Evolutionary conservation across 2,888 invertebrate species (phyloP), one percentile per base, ranked within the genome.

Genomic region (Microplitis deprimator): DNA sequence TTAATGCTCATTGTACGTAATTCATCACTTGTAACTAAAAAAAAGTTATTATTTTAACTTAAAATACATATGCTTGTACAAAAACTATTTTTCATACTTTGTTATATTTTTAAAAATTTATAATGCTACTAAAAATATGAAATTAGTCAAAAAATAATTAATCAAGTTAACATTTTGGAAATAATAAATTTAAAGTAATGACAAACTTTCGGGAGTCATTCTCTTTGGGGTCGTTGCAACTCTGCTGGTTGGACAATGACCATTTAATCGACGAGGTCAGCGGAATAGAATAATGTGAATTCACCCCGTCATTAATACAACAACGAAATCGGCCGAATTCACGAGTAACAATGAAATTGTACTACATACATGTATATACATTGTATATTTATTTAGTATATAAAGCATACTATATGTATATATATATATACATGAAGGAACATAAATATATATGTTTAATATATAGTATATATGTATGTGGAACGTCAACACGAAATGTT

Each of bases 261-360:
- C 59, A 70, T 70, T 70, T 77, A 81, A 81, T 78, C 72, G 79
- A 79, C 75, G 81, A 76, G 81, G 81, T 81, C 81, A 81, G 59
- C 79, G 75, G 79, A 79, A 79, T 79, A 81, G 81, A 81, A 81
- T 81, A 81, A 79, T 72, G 70, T 39, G 81, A 75, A 77, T 72
- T 74, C 75, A 77, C 75, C 69, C 76, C 68, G 75, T 68, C 68
- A 68, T 68, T 41, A 68, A 41, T 68, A 41, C 68, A 41, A 41
- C 68, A 68, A 20, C 40, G 68, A 68, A 68, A 68, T 68, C 39
- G 16, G 16, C 39, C 38, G 41, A 68, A 40, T 40, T 38, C 68
- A 50, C 68, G 41, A 17, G 68, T 40, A 68, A 68, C 40, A 40
- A 41, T 68, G 40, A 39, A 68, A 40, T 8, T 40, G 40, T 40